Evolutionary conservation across 2,797 vertebrate genomes (phyloP), one percentile per base, ranked within the genome.

Genomic region (Pelodytes ibericus): DNA sequence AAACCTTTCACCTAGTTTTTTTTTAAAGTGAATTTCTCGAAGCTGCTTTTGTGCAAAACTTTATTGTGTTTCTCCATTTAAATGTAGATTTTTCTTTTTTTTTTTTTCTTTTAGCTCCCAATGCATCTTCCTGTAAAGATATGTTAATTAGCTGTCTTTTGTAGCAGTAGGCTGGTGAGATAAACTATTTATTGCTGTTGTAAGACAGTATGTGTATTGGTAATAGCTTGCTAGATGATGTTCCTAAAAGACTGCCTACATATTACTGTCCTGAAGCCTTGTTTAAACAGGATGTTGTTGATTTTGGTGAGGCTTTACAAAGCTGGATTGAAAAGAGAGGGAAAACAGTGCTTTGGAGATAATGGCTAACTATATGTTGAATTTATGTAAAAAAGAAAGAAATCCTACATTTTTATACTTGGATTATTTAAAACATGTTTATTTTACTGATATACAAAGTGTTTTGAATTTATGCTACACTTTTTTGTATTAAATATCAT

Each of bases 21-120:
- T 85, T 82, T 80, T 81, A 80, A 83, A 82, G 61, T 70, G 71
- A 84, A 82, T 81, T 67, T 71, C 72, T 81, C 53, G 74, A 70
- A 30, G 66, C 62, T 83, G 69, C 75, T 83, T 87, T 85, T 86
- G 65, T 88, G 30, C 69, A 82, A 72, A 39, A 0, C 22, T 71
- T 82, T 81, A 65, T 72, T 85, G 77, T 80, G 61, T 2, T 74
- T 60, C 82, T 80, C 57, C 39, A 83, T 86, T 90, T 87, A 86
- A 86, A 86, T 86, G 76, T 79, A 87, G 83, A 86, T 79, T 86
- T 87, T 44, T 69, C 81, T 83, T 79, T 76, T 71, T 83, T 8
- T 39, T 64, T 64, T 11, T 22, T 69, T n/a, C 79, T 2, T 76
- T 86, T 85, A n/a, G n/a, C 39, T 79, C 26, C 75, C 77, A 53